phyloP scores from a whole-genome alignment of 2,797 vertebrate species.

The Microtus obscurus region DNA sequence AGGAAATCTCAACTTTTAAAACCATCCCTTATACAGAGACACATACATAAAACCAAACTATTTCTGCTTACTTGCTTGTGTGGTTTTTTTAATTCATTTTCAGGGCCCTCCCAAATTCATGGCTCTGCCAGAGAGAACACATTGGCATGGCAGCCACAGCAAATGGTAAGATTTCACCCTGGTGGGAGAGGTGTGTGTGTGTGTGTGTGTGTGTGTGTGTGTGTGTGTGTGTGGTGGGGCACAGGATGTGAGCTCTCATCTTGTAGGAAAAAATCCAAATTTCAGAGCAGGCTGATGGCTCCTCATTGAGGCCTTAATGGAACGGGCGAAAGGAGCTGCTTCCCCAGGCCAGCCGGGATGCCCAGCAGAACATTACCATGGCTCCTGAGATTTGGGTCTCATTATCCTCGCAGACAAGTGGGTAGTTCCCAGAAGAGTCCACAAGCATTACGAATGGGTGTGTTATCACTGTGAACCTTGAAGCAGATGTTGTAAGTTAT shows the following conservation, averaged over 20 bases:
- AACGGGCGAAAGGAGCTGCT: background rate
- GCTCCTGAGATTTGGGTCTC: constrained; percentile 42
- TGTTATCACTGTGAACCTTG: constrained; percentile 75
- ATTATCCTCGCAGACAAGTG: background rate
- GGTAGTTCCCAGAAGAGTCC: constrained; percentile 64
- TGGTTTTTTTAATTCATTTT: background rate
- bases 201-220: background rate
- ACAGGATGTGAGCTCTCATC: background rate
- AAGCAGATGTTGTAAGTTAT: constrained; percentile 63
- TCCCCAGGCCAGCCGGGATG: background rate
- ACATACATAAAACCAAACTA: background rate
- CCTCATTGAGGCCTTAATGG: background rate
- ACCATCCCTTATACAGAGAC: background rate
- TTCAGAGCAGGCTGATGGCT: background rate
- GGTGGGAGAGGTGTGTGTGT: background rate
- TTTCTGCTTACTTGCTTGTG: constrained; percentile 22
- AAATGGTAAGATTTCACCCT: constrained; percentile 56
- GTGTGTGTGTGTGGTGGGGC: background rate
- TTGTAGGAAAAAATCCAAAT: background rate
- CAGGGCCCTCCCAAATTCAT: constrained; percentile 15
- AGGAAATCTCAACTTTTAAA: background rate
- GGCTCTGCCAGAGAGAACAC: background rate
- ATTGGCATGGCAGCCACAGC: constrained; percentile 13
- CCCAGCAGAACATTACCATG: background rate
- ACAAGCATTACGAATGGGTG: constrained; percentile 40